Evolutionary conservation across 2,797 vertebrate genomes (phyloP).

Genomic region (Lutjanus argentimaculatus): DNA sequence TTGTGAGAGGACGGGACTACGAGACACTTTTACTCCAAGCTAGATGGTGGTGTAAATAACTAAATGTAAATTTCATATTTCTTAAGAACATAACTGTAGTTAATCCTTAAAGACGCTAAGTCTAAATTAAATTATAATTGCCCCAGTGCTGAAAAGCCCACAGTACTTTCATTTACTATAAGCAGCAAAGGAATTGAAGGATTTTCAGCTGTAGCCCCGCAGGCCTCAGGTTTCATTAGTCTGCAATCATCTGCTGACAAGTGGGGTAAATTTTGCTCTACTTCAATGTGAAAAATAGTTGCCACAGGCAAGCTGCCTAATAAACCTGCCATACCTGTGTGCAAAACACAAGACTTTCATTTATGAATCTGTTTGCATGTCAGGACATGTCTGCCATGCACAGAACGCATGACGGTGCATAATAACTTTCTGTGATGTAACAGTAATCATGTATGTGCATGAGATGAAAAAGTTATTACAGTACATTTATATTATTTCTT

Average conservation of each 20-base stretch:
- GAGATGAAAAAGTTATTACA: no score
- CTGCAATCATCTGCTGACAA: constrained; percentile 46
- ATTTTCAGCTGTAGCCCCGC: constrained; percentile 36
- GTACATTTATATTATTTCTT: no score
- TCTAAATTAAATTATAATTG: constrained; percentile 42
- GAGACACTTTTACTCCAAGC: constrained; percentile 1
- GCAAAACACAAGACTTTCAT: constrained; percentile 14
- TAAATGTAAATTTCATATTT: neutral
- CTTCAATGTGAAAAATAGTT: constrained; percentile 37
- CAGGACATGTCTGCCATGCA: constrained; percentile 14
- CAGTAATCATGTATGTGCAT: no score
- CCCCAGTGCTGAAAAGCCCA: constrained; percentile 8
- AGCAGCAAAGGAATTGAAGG: constrained; percentile 25
- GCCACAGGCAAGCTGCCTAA: constrained; percentile 39
- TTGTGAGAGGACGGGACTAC: constrained; percentile 7
- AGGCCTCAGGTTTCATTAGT: constrained; percentile 60
- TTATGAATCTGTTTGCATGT: constrained; percentile 35
- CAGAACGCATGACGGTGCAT: neutral
- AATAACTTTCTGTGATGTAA: neutral
- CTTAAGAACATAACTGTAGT: neutral
- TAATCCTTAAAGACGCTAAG: neutral
- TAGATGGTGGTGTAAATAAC: neutral
- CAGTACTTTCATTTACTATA: constrained; percentile 22
- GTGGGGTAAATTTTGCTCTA: constrained; percentile 39
- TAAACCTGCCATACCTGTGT: constrained; percentile 34